Percentiles rank a stretch among this genome's conserved stretches.
Evolutionary conservation across 1,140 invertebrate species (phyloP).

Genomic region (Drosophila equinoxialis): DNA sequence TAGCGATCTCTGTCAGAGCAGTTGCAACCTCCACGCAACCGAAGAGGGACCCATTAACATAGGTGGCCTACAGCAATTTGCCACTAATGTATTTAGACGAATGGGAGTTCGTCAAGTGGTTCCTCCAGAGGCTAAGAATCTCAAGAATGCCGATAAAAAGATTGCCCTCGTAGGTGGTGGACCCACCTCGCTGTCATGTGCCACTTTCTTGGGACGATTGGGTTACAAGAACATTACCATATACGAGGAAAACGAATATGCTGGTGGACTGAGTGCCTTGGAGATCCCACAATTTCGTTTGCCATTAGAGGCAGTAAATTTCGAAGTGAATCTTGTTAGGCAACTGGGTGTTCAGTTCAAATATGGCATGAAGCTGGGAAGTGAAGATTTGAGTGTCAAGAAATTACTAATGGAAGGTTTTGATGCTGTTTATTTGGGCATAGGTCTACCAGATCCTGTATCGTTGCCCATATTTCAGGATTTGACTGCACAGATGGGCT

Average conservation of each 20-base stretch:
- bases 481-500: constrained; percentile 91
- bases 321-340: constrained; percentile 95
- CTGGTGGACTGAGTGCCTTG: constrained; percentile 94
- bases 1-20: constrained; percentile 98
- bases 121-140: constrained; percentile 85
- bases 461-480: constrained; percentile 90
- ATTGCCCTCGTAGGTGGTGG: constrained; percentile 97
- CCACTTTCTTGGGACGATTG: constrained; percentile 95
- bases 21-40: constrained; percentile 96
- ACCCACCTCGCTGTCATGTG: constrained; percentile 97
- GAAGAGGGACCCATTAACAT: constrained; percentile 99
- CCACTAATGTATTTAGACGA: constrained; percentile 95
- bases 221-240: constrained; percentile 96
- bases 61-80: constrained; percentile 98
- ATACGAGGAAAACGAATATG: constrained; percentile 93
- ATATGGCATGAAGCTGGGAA: constrained; percentile 87
- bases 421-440: constrained; percentile 94
- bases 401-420: constrained; percentile 88
- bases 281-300: constrained; percentile 98
- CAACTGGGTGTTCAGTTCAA: constrained; percentile 92
- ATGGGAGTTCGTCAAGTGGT: constrained; percentile 94
- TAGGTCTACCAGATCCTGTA: constrained; percentile 96
- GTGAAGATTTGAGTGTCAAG: constrained; percentile 87
- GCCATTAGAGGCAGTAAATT: constrained; percentile 95
- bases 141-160: constrained; percentile 86